Evolutionary conservation across 2,888 invertebrate genomes (phyloP), one percentile per base, ranked within the genome.

Genomic region (Diaperis boleti): DNA sequence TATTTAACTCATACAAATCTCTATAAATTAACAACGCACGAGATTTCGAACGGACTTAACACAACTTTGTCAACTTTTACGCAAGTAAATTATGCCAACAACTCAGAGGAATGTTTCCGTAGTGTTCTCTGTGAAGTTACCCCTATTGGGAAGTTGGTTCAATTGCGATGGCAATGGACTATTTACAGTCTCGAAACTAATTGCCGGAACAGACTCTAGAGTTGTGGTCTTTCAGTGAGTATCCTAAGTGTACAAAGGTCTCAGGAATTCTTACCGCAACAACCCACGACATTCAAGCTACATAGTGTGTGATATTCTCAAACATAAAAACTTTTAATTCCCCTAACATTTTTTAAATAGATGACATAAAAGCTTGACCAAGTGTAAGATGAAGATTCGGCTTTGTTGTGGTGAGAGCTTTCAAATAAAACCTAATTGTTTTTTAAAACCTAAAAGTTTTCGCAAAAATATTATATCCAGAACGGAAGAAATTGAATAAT

Each of bases 171-270:
- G 41, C 41, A 29, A 42, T 41, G 47, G 59, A 50, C 49, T 35
- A 59, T 59, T 59, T 39, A 59, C 52, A 52, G 39, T 52, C 52
- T 52, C 26, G n/a, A 47, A 37, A 62, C 61, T 47, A 55, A 62
- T 56, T 59, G 59, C 54, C 47, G 37, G 20, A 62, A 59, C 61
- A 50, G 65, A 59, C 54, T 41, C 45, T 44, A 59, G 49, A 52
- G 52, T 59, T 57, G 62, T 59, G 62, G 65, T 54, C 52, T 55
- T 59, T 44, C 47, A 60, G 61, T n/a, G n/a, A n/a, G n/a, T n/a
- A n/a, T n/a, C n/a, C n/a, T n/a, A n/a, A n/a, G n/a, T 65, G 35
- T 59, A 59, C 65, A 62, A 65, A 52, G 56, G 41, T 20, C 29
- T 59, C 29, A 22, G 65, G 65, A 65, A 65, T 65, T 52, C 52